These are phyloP conservation scores for Knipowitschia caucasica DNA, from an alignment of 2,797 vertebrate species.

Conservation along the genomic window DNA sequence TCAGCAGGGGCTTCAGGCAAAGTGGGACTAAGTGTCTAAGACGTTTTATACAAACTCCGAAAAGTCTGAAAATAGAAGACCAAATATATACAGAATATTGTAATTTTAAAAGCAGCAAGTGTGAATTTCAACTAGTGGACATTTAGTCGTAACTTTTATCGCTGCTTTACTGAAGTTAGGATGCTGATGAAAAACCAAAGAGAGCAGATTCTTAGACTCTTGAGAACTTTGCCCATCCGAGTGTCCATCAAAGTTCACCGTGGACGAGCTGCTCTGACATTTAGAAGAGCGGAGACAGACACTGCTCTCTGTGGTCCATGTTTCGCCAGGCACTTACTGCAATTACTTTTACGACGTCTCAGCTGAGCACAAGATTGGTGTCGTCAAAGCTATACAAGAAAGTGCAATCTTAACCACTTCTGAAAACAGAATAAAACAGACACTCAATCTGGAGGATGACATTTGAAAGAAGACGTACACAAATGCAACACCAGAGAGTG, in stretches of 20 bases:
- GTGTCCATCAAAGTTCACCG: constrained; percentile 1
- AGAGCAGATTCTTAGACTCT: not conserved
- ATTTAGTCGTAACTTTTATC: no score
- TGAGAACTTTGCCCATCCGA: not conserved
- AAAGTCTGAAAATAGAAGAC: no score
- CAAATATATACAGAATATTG: no score
- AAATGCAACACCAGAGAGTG: no score
- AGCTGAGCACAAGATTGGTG: constrained; percentile 40
- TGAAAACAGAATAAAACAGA: constrained; percentile 34
- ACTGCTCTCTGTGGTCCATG: constrained; percentile 8
- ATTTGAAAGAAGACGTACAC: constrained; percentile 23
- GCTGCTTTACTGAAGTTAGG: no score
- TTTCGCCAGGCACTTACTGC: constrained; percentile 30
- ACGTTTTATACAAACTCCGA: no score
- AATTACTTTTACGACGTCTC: constrained; percentile 51
- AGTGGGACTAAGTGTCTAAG: no score
- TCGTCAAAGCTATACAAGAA: constrained; percentile 33
- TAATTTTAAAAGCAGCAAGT: no score
- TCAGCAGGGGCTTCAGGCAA: no score
- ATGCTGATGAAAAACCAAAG: not conserved
- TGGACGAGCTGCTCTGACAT: constrained; percentile 14
- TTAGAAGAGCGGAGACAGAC: constrained; percentile 29
- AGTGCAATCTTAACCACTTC: constrained; percentile 23
- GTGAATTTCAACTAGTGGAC: no score
- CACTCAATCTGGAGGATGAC: constrained; percentile 43